Evolutionary conservation across 2,113 vertebrate species (phyloP), one percentile per base, ranked within the genome.

Genomic region (Xiphophorus couchianus): DNA sequence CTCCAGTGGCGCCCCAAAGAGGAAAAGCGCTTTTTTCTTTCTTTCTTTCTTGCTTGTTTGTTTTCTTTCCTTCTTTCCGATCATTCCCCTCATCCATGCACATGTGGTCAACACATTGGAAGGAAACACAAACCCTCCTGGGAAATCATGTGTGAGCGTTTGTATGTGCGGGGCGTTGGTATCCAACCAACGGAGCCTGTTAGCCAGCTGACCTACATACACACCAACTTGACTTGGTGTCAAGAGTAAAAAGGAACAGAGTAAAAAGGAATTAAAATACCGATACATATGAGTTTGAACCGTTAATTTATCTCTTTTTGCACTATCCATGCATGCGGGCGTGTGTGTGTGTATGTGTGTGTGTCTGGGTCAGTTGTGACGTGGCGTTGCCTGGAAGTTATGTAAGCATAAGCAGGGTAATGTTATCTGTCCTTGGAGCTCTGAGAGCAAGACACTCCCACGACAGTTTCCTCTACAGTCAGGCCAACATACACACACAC

Each of bases 381-480:
- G 87, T 93, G 89, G 88, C 84, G n/a, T 69, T 91, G 92, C 88
- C 88, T 93, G 89, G 92, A 92, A 91, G 88, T 93, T 93, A 93
- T 91, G 92, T 85, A 91, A 93, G 91, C 84, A 88, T 84, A 86
- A 86, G 77, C 86, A 58, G 88, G 84, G 90, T 90, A 92, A 91
- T 89, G 88, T 90, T 93, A 93, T 92, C 92, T 85, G 89, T 91
- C 91, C 90, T 91, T 78, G 10, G 72, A 81, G 89, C 85, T 84
- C 86, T 69, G 69, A 74, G 78, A 82, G 83, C 70, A 80, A 82
- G 86, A 80, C 84, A 87, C 89, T 90, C 88, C 90, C 86, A 91
- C 71, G 58, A 81, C 81, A 79, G 88, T 69, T 90, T 90, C 84
- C 86, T 89, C 87, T 80, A 25, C 83, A 79, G 70, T 69, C 69